These are phyloP conservation scores for Pterocles gutturalis DNA, from an alignment of 2,113 vertebrate species.

Conservation along the genomic window DNA sequence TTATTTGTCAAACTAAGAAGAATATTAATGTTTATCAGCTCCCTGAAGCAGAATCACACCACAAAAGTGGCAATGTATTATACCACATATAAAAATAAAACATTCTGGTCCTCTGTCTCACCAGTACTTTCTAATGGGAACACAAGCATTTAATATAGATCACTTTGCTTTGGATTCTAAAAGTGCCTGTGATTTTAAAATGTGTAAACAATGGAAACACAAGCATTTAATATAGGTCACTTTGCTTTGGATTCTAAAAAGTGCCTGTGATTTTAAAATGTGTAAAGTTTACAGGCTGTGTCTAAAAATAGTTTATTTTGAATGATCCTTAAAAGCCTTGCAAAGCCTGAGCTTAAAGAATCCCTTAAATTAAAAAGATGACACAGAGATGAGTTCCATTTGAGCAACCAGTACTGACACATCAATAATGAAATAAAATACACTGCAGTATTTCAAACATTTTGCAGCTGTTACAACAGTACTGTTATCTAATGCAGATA, in stretches of 20 bases:
- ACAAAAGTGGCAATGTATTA: neutral
- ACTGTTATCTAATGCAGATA: neutral
- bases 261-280: neutral
- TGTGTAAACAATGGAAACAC: neutral
- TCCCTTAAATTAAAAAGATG: neutral
- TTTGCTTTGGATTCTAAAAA: neutral
- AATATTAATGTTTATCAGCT: neutral
- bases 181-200: neutral
- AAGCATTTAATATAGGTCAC: neutral
- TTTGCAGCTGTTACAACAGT: constrained; percentile 11
- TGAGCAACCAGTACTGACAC: neutral
- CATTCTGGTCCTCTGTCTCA: neutral
- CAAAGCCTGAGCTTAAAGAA: neutral
- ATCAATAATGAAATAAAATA: constrained; percentile 8
- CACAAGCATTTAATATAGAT: neutral
- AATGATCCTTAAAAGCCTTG: neutral
- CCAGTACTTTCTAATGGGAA: neutral
- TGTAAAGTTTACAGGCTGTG: neutral
- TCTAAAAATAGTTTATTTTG: neutral
- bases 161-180: neutral
- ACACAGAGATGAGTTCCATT: neutral
- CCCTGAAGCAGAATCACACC: neutral
- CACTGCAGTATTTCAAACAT: neutral
- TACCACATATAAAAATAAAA: neutral
- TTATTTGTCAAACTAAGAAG: neutral